Evolutionary conservation across 1,140 invertebrate species (phyloP).

Genomic region (Diabrotica virgifera): DNA sequence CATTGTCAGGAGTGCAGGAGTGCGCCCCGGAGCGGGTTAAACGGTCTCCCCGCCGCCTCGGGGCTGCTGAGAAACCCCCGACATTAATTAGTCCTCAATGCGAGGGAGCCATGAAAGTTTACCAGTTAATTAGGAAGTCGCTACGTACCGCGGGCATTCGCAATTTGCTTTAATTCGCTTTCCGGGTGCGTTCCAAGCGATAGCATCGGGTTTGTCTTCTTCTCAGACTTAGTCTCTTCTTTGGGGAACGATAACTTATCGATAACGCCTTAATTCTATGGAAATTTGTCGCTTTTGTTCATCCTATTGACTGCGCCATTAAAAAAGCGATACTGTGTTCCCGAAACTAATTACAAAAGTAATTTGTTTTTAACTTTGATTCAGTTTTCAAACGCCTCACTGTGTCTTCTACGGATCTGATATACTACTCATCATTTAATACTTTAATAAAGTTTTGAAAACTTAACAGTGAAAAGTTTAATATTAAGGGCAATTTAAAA

Average conservation of each 20-base stretch:
- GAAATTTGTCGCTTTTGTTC: constrained; percentile 4
- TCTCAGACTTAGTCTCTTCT: constrained; percentile 1
- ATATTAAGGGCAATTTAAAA: too few species aligned
- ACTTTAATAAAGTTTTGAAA: too few species aligned
- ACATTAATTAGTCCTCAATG: constrained; percentile 48
- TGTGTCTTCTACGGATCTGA: too few species aligned
- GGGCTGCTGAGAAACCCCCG: constrained; percentile 29
- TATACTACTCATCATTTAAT: too few species aligned
- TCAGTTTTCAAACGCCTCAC: too few species aligned
- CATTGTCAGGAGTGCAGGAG: not conserved
- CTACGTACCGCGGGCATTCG: constrained; percentile 22
- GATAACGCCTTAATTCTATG: not conserved
- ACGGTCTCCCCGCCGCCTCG: constrained; percentile 20
- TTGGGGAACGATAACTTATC: not conserved
- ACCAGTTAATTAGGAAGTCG: constrained; percentile 48
- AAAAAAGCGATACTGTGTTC: too few species aligned
- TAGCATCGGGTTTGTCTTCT: constrained; percentile 9
- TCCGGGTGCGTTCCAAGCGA: constrained; percentile 10
- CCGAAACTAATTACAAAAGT: too few species aligned
- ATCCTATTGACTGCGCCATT: too few species aligned
- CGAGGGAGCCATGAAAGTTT: constrained; percentile 47
- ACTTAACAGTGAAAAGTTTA: too few species aligned
- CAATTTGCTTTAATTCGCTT: constrained; percentile 20
- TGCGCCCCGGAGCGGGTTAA: constrained; percentile 27
- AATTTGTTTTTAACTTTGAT: too few species aligned